These are phyloP conservation scores for Malacosoma neustria DNA, from an alignment of 2,888 invertebrate species.

Conservation along the genomic window DNA sequence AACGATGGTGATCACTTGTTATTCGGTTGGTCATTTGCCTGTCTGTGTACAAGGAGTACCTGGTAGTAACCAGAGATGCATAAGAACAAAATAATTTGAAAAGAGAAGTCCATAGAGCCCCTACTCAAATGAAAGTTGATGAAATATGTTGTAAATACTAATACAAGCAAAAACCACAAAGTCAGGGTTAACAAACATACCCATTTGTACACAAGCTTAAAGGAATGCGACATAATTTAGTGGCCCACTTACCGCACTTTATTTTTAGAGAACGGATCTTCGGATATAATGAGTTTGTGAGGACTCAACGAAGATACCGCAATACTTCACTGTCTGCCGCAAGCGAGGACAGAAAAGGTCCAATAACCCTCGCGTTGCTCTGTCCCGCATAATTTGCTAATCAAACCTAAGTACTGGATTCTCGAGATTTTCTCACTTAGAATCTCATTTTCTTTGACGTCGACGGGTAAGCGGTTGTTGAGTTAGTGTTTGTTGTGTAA, in stretches of 20 bases:
- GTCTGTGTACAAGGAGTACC: no score
- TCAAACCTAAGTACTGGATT: conserved; percentile 14
- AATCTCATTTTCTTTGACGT: conserved; percentile 5
- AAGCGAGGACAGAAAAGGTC: background rate
- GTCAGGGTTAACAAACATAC: background rate
- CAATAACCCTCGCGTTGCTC: background rate
- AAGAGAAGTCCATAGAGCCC: no score
- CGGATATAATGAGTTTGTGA: background rate
- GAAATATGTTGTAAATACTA: no score
- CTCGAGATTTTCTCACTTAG: conserved; percentile 1
- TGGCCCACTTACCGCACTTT: background rate
- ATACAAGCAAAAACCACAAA: no score
- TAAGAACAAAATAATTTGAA: no score
- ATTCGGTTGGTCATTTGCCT: no score
- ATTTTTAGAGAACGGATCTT: background rate
- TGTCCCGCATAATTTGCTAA: conserved; percentile 21
- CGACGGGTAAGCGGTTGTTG: background rate
- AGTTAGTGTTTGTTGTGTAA: background rate
- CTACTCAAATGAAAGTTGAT: no score
- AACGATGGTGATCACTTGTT: no score
- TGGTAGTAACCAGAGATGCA: no score
- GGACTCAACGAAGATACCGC: background rate
- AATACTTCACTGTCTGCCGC: background rate
- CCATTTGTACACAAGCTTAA: background rate
- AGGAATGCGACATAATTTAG: background rate